Evolutionary conservation across 2,113 vertebrate species (phyloP).

Genomic region (Ramphastos sulfuratus): DNA sequence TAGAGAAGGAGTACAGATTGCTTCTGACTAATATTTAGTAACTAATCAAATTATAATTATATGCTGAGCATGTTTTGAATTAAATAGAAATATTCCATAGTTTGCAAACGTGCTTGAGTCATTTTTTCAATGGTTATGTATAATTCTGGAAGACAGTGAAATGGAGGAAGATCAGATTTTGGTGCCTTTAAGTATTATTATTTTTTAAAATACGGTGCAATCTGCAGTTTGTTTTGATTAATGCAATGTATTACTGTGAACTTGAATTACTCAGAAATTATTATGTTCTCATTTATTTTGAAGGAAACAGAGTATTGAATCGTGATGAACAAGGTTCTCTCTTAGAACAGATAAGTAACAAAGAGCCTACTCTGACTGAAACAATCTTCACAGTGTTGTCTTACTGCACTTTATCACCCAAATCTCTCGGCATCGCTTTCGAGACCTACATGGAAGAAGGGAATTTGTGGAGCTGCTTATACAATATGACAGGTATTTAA

Average conservation of each 20-base stretch:
- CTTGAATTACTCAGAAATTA: neutral
- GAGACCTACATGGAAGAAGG: conserved; percentile 86
- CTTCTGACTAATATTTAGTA: neutral
- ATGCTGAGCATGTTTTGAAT: neutral
- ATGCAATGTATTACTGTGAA: neutral
- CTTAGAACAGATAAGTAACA: conserved; percentile 15
- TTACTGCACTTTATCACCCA: conserved; percentile 81
- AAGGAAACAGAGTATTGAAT: conserved; percentile 46
- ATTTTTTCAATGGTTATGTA: neutral
- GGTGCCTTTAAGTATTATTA: neutral
- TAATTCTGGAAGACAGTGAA: neutral
- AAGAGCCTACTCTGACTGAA: conserved; percentile 72
- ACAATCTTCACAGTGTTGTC: conserved; percentile 83
- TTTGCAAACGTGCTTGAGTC: neutral
- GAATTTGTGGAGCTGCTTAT: conserved; percentile 86
- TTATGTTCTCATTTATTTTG: conserved; percentile 44
- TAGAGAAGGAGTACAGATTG: neutral
- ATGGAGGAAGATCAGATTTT: neutral
- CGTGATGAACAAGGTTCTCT: conserved; percentile 19
- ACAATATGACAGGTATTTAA: conserved; percentile 85
- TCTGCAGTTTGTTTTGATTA: neutral
- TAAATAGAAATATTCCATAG: neutral
- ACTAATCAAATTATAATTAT: neutral
- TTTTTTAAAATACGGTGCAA: conserved; percentile 5
- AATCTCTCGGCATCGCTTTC: conserved; percentile 83